phyloP scores from a whole-genome alignment of 2,797 vertebrate genomes.

The Peromyscus melanophrys region DNA sequence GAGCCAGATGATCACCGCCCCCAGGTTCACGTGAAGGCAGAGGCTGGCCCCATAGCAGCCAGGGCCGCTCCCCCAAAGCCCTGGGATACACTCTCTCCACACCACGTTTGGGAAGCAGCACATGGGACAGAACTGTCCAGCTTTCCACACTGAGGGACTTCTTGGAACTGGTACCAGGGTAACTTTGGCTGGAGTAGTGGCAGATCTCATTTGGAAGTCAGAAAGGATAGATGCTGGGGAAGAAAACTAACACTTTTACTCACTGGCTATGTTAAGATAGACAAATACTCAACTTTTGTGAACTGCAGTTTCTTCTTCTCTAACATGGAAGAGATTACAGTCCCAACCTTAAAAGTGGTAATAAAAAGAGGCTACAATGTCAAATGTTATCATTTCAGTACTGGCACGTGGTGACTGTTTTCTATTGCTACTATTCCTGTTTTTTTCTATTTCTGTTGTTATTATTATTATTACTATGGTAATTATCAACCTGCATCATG shows the following conservation, averaged over 20 bases:
- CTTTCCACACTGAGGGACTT: background rate
- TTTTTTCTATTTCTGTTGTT: background rate
- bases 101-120: background rate
- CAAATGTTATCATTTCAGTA: background rate
- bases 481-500: background rate
- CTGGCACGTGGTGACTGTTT: background rate
- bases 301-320: constrained; percentile 27
- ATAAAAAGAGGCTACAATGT: background rate
- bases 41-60: background rate
- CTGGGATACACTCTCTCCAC: background rate
- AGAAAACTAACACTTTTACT: background rate
- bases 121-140: background rate
- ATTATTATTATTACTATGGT: background rate
- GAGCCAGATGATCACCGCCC: background rate
- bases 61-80: background rate
- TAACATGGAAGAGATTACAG: constrained; percentile 15
- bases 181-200: background rate
- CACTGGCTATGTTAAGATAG: background rate
- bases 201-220: background rate
- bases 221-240: background rate
- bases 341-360: background rate
- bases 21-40: background rate
- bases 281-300: constrained; percentile 38
- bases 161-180: background rate
- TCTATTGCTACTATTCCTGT: background rate